Conservation (phyloP, 2,113 vertebrate genomes). For the Oncorhynchus tshawytscha region DNA sequence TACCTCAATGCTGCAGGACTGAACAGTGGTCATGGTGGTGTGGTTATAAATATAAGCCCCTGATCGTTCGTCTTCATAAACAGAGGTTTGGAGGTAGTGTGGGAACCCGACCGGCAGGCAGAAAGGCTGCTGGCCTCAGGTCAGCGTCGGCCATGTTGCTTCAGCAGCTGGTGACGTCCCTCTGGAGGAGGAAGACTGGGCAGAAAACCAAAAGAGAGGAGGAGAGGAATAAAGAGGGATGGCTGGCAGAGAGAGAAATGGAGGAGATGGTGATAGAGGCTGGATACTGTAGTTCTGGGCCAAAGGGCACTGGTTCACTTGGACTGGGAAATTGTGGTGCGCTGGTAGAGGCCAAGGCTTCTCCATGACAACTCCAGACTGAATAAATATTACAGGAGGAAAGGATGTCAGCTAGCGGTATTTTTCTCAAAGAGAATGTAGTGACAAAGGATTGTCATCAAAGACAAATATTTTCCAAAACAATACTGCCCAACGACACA, state of each 20-base stretch:
- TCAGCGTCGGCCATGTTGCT: conserved; percentile 58
- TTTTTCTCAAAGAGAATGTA: conserved; percentile 11
- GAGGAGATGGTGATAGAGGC: conserved; percentile 21
- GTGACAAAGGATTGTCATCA: neutral
- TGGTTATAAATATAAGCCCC: conserved; percentile 84
- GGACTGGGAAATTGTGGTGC: conserved; percentile 41
- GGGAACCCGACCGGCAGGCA: conserved; percentile 62
- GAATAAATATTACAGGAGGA: neutral
- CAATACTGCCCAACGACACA: no score
- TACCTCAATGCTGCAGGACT: conserved; percentile 70
- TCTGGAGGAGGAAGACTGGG: conserved; percentile 54
- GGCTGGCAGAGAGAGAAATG: conserved; percentile 50
- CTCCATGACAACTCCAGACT: conserved; percentile 3
- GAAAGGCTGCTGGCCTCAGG: conserved; percentile 69
- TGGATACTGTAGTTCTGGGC: conserved; percentile 20
- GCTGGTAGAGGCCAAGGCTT: conserved; percentile 20
- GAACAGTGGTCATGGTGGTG: conserved; percentile 76
- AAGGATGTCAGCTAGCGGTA: neutral
- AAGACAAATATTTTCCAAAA: neutral
- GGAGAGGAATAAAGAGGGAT: conserved; percentile 43
- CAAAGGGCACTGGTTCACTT: conserved; percentile 52
- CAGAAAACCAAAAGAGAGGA: conserved; percentile 41
- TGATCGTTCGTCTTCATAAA: conserved; percentile 77
- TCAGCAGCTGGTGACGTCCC: conserved; percentile 65
- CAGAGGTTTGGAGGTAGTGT: conserved; percentile 77